These are phyloP conservation scores for Dynastes maya DNA, from an alignment of 2,888 invertebrate species.

Conservation along the genomic window DNA sequence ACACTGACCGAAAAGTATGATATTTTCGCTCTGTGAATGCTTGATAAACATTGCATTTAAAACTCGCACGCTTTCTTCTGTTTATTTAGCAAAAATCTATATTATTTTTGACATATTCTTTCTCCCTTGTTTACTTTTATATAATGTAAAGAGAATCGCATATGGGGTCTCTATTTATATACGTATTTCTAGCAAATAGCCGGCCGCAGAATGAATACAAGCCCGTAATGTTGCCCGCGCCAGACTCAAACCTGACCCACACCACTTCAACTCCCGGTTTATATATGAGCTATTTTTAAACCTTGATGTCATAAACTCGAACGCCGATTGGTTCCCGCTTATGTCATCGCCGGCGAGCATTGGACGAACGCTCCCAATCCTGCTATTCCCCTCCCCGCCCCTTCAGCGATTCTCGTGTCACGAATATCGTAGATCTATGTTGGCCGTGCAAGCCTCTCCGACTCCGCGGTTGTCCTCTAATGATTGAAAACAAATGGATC, in stretches of 20 bases:
- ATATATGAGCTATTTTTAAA: constrained; percentile 68
- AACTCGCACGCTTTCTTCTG: constrained; percentile 20
- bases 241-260: constrained; percentile 68
- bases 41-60: constrained; percentile 68
- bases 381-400: background rate
- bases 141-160: background rate
- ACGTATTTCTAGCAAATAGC: constrained; percentile 5
- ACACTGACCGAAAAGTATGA: constrained; percentile 39
- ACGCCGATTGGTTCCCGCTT: constrained; percentile 62
- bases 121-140: background rate
- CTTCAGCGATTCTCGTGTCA: constrained; percentile 26
- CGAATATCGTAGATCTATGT: constrained; percentile 59
- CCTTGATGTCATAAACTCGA: constrained; percentile 64
- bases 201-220: constrained; percentile 54
- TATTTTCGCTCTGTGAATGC: constrained; percentile 53
- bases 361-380: constrained; percentile 60
- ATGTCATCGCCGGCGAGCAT: constrained; percentile 62
- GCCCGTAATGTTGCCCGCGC: constrained; percentile 65
- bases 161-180: background rate
- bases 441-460: constrained; percentile 60
- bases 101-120: constrained; percentile 15
- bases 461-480: constrained; percentile 57
- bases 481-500: constrained; percentile 62
- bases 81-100: background rate
- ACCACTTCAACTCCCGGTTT: constrained; percentile 65